phyloP scores from a whole-genome alignment of 2,888 invertebrate species.

The Stenchaetothrips biformis region DNA sequence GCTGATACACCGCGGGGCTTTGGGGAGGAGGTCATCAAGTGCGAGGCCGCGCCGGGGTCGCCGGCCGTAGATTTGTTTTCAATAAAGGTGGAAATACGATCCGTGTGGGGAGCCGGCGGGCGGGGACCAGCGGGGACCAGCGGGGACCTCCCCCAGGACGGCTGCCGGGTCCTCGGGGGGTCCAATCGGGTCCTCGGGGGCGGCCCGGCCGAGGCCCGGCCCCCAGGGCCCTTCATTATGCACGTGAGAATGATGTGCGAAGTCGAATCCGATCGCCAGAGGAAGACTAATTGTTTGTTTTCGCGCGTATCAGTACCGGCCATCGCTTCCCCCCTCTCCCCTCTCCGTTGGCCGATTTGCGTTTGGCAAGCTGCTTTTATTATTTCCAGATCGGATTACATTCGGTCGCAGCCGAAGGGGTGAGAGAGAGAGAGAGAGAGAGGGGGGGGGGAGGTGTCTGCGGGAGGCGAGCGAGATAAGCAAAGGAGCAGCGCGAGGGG shows the following conservation, averaged over 20 bases:
- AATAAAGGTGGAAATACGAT: slow-evolving; percentile 13
- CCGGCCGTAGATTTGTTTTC: slow-evolving; percentile 5
- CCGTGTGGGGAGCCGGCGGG: not conserved
- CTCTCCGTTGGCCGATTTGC: not conserved
- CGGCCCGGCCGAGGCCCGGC: not conserved
- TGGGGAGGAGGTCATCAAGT: too few species aligned
- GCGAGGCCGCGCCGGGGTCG: not conserved
- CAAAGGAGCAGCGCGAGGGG: not conserved
- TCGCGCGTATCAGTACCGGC: not conserved
- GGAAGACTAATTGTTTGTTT: slow-evolving; percentile 12
- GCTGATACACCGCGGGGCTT: too few species aligned
- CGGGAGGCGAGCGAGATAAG: not conserved
- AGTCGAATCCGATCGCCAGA: not conserved
- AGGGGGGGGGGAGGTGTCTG: not conserved
- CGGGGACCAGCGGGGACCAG: too few species aligned
- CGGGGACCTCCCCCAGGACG: not conserved
- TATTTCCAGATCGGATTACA: slow-evolving; percentile 19
- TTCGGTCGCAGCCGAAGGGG: not conserved
- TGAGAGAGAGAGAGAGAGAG: not conserved
- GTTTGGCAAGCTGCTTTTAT: not conserved
- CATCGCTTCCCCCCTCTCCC: not conserved
- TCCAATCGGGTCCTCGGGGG: not conserved
- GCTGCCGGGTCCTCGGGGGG: not conserved
- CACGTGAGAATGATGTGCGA: not conserved
- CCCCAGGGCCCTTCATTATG: not conserved